Percentiles rank a stretch among this genome's conserved stretches.
Evolutionary conservation across 2,113 vertebrate genomes (phyloP).

Genomic region (Pithys albifrons): DNA sequence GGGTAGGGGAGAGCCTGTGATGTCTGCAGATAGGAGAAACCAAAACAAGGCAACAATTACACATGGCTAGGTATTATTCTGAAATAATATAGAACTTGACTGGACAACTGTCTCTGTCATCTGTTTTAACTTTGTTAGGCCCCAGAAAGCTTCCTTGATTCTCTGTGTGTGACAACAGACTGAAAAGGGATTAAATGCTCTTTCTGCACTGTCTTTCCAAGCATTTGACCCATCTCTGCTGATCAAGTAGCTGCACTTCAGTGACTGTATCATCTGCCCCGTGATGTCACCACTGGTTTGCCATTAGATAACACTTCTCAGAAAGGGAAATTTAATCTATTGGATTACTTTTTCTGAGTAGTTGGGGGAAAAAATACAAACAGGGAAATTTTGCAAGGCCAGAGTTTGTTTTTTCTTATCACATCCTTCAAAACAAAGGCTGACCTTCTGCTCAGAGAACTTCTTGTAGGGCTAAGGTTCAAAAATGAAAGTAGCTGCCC

Average conservation of each 20-base stretch:
- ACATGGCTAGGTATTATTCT: not conserved
- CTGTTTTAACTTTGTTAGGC: not conserved
- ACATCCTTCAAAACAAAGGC: not conserved
- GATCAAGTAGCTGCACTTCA: not conserved
- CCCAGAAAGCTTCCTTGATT: not conserved
- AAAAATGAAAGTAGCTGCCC: not conserved
- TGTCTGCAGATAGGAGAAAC: not conserved
- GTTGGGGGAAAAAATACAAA: not conserved
- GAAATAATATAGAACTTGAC: not conserved
- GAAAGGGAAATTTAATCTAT: constrained; percentile 23
- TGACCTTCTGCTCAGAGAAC: not conserved
- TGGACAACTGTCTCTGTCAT: not conserved
- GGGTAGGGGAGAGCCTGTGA: not conserved
- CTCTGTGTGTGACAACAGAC: not conserved
- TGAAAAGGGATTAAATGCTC: not conserved
- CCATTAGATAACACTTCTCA: not conserved
- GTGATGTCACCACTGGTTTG: not conserved
- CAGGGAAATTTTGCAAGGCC: not conserved
- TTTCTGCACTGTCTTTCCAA: not conserved
- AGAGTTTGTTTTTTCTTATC: not conserved
- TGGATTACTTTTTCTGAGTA: not conserved
- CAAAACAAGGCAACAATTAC: not conserved
- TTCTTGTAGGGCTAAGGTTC: not conserved
- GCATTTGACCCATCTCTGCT: not conserved
- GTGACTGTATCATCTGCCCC: not conserved